phyloP scores from a whole-genome alignment of 2,797 vertebrate species.

The Pseudomugil gertrudae region DNA sequence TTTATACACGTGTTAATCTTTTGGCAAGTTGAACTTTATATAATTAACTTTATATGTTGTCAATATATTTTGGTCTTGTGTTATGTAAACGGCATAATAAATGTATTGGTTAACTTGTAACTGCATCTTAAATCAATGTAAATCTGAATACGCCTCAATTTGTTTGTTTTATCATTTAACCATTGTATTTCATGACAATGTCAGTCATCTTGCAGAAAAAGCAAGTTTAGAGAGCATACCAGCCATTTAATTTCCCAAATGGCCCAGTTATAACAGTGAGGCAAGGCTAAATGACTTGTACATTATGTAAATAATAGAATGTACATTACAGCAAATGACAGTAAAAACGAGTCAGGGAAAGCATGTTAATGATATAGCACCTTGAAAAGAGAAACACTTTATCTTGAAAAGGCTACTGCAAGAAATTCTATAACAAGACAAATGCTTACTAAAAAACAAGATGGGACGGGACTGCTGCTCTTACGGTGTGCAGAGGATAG shows the following conservation, averaged over 20 bases:
- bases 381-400: conserved; percentile 9
- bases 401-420: conserved; percentile 11
- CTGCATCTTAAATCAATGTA: conserved; percentile 18
- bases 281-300: conserved; percentile 14
- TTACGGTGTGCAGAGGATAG: conserved; percentile 11
- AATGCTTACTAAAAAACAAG: conserved; percentile 21
- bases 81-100: conserved; percentile 2
- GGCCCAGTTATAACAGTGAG: conserved; percentile 18
- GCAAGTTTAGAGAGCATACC: not conserved
- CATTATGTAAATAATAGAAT: conserved; percentile 3
- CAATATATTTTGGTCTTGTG: conserved; percentile 3
- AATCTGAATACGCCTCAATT: conserved; percentile 16
- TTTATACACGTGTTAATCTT: conserved; percentile 24
- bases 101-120: not conserved
- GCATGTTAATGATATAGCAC: conserved; percentile 11
- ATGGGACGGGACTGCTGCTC: conserved; percentile 27
- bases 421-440: conserved; percentile 29
- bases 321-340: conserved; percentile 3
- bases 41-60: conserved; percentile 15
- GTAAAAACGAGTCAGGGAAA: conserved; percentile 17
- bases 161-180: conserved; percentile 25
- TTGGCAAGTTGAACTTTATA: conserved; percentile 17
- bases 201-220: not conserved
- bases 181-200: conserved; percentile 5
- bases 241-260: not conserved